phyloP scores from a whole-genome alignment of 2,888 invertebrate species.

The Tachina fera region DNA sequence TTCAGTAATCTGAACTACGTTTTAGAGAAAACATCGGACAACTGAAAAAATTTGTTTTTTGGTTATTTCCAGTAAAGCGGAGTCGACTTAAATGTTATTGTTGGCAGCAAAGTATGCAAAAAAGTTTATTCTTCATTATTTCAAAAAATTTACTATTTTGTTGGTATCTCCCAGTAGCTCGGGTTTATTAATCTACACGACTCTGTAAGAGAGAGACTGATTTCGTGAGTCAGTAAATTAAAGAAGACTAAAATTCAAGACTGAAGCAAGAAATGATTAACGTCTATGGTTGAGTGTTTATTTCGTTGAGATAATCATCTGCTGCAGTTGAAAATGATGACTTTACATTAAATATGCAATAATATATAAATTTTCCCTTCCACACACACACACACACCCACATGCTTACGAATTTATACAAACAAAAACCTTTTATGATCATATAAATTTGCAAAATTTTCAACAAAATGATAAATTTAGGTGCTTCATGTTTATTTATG shows the following conservation, averaged over 20 bases:
- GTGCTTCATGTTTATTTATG: slow-evolving; percentile 22
- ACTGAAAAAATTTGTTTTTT: too few species aligned
- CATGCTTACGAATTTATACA: not conserved
- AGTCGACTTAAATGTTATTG: too few species aligned
- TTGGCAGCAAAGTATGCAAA: slow-evolving; percentile 24
- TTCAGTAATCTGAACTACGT: too few species aligned
- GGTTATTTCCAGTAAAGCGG: too few species aligned
- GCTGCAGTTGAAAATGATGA: slow-evolving; percentile 56
- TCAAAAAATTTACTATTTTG: slow-evolving; percentile 25
- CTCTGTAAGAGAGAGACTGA: slow-evolving; percentile 13
- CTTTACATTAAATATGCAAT: slow-evolving; percentile 66
- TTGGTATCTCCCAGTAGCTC: slow-evolving; percentile 49
- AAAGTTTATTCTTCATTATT: slow-evolving; percentile 34
- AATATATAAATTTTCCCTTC: slow-evolving; percentile 15
- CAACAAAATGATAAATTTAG: slow-evolving; percentile 61
- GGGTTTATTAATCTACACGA: slow-evolving; percentile 44
- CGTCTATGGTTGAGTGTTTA: slow-evolving; percentile 49
- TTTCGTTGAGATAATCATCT: slow-evolving; percentile 56
- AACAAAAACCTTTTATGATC: not conserved
- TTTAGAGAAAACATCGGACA: too few species aligned
- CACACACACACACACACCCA: slow-evolving; percentile 12
- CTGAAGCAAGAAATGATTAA: not conserved
- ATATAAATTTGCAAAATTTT: slow-evolving; percentile 36
- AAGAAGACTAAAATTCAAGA: not conserved
- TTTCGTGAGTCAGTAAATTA: slow-evolving; percentile 22